Evolutionary conservation across 2,888 invertebrate species (phyloP), one percentile per base, ranked within the genome.

Genomic region (Drosophila greeni): DNA sequence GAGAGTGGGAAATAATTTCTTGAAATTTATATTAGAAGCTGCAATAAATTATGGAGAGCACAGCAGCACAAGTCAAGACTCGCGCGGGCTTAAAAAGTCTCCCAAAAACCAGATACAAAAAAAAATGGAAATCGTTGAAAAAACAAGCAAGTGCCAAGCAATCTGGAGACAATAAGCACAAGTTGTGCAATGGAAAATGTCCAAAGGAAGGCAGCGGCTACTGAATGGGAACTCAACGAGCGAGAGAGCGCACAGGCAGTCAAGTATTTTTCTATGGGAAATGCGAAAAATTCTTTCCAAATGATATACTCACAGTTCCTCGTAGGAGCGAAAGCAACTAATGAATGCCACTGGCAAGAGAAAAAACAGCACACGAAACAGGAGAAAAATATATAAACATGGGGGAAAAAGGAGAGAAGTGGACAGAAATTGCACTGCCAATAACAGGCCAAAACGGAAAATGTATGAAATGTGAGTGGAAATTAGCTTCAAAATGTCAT

Each of bases 11-110:
- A 78, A 74, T 81, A 78, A 83, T 82, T 78, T 79, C 66, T 54
- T 24, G 68, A 82, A 79, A 79, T 84, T 74, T 84, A 76, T 79
- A 72, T 79, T 70, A 70, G 79, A 79, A 51, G 62, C 69, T 58
- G 65, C 79, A 55, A 79, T 79, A 79, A 79, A 84, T 79, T 82
- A 80, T 74, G 75, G 60, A 20, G 39, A 40, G 40, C 40, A 40
- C 42, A 26, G 42, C 24, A 48, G 65, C 43, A 48, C 56, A 29
- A 54, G 36, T 54, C 53, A 31, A 65, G 54, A 65, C 48, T 42
- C 42, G 24, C 40, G 55, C 36, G 16, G 42, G 53, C 45, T 39
- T 45, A 40, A 53, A 37, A 26, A 65, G 62, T 40, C 34, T 6
- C 11, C 57, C 42, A 16, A 56, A 61, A 33, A 26, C 52, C 40